Evolutionary conservation across 1,140 invertebrate species (phyloP), one percentile per base, ranked within the genome.

Genomic region (Thrips palmi): DNA sequence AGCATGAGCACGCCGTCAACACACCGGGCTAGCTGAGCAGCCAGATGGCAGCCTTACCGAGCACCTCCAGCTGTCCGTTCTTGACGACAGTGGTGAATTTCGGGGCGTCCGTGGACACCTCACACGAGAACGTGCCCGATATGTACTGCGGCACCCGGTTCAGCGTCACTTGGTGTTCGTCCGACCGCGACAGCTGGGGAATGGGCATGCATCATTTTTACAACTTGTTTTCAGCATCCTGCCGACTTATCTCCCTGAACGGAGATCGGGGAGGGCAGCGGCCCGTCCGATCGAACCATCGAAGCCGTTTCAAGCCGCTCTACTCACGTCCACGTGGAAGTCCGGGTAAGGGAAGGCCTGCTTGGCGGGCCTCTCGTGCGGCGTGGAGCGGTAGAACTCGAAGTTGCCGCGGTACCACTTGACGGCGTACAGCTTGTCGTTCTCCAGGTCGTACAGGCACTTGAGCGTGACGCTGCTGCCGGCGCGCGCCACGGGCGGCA

Each of bases 371-470:
- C 50, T 52, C 45, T 68, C 64, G 28, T 60, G 64, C 12, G 68
- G 65, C 5, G 60, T 59, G 45, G 63, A 71, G 40, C 69, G 58
- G 58, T 68, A 72, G 53, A 77, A 77, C 51, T 76, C 73, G 37
- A 63, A 58, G 43, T 67, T 65, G 24, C 71, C 74, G 42, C 74
- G 68, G 58, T 87, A 85, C 81, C 81, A 87, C 62, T 85, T 85
- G 46, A 87, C 77, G 41, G 77, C 73, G 58, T 85, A 86, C 37
- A 87, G 62, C 22, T 67, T 67, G 45, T 79, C 77, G 21, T 67
- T 67, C 51, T 81, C 80, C 52, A 78, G 62, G 55, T 83, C 76
- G 53, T 80, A 85, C 52, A 71, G 67, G 55, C 81, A 86, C 50
- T 69, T 69, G 48, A 86, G 65, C 42, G 67, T 65, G 21, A 74